Percentiles rank a stretch among this genome's conserved stretches.
phyloP scores from a whole-genome alignment of 2,888 invertebrate species.

The Thecophora atra region DNA sequence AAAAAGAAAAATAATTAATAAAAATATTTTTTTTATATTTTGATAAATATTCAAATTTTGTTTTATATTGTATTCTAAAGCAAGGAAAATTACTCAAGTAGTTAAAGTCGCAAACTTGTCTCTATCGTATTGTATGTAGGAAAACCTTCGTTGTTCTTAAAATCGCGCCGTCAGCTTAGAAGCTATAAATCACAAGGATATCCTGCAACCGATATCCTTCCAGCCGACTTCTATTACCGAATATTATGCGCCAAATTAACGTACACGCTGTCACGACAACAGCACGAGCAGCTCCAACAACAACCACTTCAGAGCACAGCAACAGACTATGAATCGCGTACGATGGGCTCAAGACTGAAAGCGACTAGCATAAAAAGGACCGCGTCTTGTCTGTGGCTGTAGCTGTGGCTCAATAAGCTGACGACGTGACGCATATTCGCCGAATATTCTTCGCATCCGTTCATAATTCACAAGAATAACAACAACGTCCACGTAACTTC shows the following conservation, averaged over 20 bases:
- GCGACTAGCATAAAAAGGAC: conserved; percentile 3
- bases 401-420: not conserved
- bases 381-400: conserved; percentile 12
- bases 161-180: not conserved
- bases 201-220: conserved; percentile 12
- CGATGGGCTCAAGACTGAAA: not conserved
- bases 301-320: no score
- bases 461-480: conserved; percentile 26
- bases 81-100: not conserved
- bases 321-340: no score
- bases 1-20: not conserved
- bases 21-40: not conserved
- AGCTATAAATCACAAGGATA: not conserved
- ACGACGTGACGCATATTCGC: not conserved
- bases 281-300: conserved; percentile 11
- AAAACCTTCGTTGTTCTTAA: not conserved
- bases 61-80: not conserved
- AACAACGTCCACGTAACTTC: not conserved
- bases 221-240: conserved; percentile 22
- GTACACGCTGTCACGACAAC: conserved; percentile 21
- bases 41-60: not conserved
- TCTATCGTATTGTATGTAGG: no score
- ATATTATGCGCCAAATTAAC: conserved; percentile 33
- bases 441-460: conserved; percentile 17
- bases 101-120: not conserved